Conservation (phyloP, 2,797 vertebrate genomes). For the Micrastur ruficollis region DNA sequence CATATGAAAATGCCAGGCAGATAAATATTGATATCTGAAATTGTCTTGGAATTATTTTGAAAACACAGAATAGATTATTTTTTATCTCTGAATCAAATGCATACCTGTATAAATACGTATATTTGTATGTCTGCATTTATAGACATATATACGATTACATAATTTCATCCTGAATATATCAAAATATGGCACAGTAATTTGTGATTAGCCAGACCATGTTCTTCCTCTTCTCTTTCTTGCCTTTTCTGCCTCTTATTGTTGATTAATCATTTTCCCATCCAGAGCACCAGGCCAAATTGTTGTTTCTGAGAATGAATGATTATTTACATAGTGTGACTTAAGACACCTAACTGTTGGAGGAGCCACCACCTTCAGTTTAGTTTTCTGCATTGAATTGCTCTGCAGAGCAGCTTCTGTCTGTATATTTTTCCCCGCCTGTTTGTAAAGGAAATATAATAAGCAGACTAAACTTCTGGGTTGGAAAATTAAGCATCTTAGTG, state of each 20-base stretch:
- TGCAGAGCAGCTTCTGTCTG: neutral
- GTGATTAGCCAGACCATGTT: neutral
- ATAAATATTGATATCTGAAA: rapidly evolving
- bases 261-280: neutral
- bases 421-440: neutral
- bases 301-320: neutral
- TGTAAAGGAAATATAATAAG: neutral
- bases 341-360: neutral
- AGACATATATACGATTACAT: neutral
- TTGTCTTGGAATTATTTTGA: neutral
- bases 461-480: neutral
- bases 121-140: neutral
- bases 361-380: neutral
- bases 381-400: neutral
- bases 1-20: neutral
- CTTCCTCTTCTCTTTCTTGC: neutral
- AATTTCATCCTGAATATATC: neutral
- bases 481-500: neutral
- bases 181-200: neutral
- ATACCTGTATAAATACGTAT: too few relatives aligned
- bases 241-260: neutral
- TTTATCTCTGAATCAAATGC: neutral
- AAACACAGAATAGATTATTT: neutral
- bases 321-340: neutral
- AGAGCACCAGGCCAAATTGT: neutral